Evolutionary conservation across 1,140 invertebrate species (phyloP).

Genomic region (Pectinophora gossypiella): DNA sequence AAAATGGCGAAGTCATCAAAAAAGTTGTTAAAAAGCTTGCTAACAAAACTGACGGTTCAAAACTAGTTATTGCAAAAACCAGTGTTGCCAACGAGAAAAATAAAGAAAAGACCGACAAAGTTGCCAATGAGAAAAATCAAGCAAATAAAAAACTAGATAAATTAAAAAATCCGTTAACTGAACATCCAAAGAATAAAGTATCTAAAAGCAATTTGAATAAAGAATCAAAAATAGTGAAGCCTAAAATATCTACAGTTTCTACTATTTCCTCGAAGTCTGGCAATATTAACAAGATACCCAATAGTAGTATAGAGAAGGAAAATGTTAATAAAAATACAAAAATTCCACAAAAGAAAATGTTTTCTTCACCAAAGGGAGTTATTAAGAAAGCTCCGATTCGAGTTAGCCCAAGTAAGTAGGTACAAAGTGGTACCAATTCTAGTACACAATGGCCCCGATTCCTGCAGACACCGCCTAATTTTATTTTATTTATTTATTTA

Average conservation of each 20-base stretch:
- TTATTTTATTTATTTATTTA: no score
- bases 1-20: not conserved
- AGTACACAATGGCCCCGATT: no score
- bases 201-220: no score
- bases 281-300: not conserved
- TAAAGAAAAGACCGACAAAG: constrained; percentile 6
- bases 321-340: constrained; percentile 18
- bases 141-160: not conserved
- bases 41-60: not conserved
- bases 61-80: not conserved
- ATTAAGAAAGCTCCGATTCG: constrained; percentile 27
- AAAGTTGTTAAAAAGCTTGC: constrained; percentile 4
- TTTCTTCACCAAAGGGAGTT: constrained; percentile 4
- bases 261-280: not conserved
- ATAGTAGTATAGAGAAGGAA: constrained; percentile 7
- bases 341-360: constrained; percentile 37
- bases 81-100: not conserved
- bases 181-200: no score
- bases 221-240: no score
- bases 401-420: constrained; percentile 47
- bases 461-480: no score
- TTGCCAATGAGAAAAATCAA: constrained; percentile 9
- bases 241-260: no score
- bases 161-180: not conserved
- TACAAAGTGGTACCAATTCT: no score